Evolutionary conservation across 2,888 invertebrate genomes (phyloP).

Genomic region (Diadegma fenestrale): DNA sequence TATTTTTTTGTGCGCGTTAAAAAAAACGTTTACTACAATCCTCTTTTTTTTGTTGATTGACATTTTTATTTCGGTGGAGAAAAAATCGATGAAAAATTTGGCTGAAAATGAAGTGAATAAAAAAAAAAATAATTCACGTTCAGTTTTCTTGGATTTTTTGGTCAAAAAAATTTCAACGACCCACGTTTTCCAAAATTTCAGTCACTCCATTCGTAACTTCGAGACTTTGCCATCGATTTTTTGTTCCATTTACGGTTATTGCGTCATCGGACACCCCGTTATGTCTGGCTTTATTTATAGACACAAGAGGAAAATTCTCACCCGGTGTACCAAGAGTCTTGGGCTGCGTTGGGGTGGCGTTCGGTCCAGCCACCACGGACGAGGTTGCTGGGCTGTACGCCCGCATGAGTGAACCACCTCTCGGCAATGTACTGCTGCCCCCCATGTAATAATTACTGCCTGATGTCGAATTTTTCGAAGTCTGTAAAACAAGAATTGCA

Average conservation of each 20-base stretch:
- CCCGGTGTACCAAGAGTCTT: slow-evolving; percentile 81
- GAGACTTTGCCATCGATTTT: slow-evolving; percentile 15
- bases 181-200: not conserved
- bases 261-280: not conserved
- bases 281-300: slow-evolving; percentile 1
- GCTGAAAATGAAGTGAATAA: not conserved
- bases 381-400: slow-evolving; percentile 89
- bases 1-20: slow-evolving; percentile 8
- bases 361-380: slow-evolving; percentile 79
- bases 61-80: not conserved
- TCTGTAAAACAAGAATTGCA: slow-evolving; percentile 82
- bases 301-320: slow-evolving; percentile 68
- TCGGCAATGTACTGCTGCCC: slow-evolving; percentile 89
- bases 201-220: not conserved
- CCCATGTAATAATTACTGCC: slow-evolving; percentile 89
- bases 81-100: slow-evolving; percentile 3
- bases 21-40: slow-evolving; percentile 8
- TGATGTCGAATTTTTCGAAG: slow-evolving; percentile 87
- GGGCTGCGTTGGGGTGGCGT: slow-evolving; percentile 78
- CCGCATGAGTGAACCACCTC: slow-evolving; percentile 88
- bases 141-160: not conserved
- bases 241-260: not conserved
- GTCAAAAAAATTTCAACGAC: not conserved
- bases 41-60: not conserved
- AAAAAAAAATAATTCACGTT: not conserved